Conservation (phyloP, 2,797 vertebrate genomes). For the Zalophus californianus region DNA sequence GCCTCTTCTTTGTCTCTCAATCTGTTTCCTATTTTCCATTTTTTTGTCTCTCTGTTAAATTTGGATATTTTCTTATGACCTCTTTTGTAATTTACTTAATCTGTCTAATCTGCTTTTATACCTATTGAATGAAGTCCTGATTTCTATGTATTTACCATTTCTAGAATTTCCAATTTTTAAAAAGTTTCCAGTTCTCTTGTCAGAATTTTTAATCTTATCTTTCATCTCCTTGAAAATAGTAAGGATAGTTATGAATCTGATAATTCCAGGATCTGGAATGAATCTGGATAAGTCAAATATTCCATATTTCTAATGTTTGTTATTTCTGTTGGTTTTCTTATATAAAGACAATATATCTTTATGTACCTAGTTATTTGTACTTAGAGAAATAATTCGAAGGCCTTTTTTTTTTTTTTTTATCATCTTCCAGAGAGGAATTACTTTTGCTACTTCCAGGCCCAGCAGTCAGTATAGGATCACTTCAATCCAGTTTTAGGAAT, state of each 20-base stretch:
- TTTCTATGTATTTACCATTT: constrained; percentile 19
- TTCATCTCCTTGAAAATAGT: constrained; percentile 1
- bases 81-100: constrained; percentile 27
- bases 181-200: background rate
- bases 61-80: background rate
- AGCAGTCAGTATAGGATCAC: background rate
- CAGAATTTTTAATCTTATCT: constrained; percentile 14
- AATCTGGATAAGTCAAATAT: background rate
- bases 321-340: background rate
- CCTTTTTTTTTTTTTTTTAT: background rate
- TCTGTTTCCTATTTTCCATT: background rate
- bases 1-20: constrained; percentile 5
- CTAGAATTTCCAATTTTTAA: background rate
- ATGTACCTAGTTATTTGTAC: background rate
- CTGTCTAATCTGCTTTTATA: background rate
- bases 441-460: background rate
- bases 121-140: background rate
- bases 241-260: background rate
- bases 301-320: background rate
- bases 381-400: background rate
- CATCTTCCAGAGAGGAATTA: background rate
- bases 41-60: background rate
- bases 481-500: background rate
- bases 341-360: background rate
- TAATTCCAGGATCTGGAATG: background rate